These are phyloP conservation scores for Orchesella flavescens DNA, from an alignment of 2,888 invertebrate genomes.

Conservation along the genomic window DNA sequence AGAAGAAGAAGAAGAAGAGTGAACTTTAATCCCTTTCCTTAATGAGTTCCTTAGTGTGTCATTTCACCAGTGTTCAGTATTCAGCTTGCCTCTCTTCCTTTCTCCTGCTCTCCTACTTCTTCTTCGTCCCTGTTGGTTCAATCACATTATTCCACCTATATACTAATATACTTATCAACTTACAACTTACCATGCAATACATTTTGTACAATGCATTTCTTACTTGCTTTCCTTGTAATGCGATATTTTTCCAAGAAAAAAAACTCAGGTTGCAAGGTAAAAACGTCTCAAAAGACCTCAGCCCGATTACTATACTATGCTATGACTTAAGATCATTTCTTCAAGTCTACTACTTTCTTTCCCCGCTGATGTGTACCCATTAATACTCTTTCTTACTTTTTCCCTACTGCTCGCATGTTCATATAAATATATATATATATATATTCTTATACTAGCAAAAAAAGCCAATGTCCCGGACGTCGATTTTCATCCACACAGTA, in stretches of 20 bases:
- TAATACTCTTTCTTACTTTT: too few relatives aligned
- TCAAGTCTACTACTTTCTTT: not conserved
- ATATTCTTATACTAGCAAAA: not conserved
- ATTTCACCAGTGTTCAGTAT: slow-evolving; percentile 51
- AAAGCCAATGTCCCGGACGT: slow-evolving; percentile 55
- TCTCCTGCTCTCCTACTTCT: too few relatives aligned
- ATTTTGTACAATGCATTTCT: not conserved
- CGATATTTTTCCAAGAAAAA: not conserved
- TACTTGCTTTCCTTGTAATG: not conserved
- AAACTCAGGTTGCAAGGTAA: not conserved
- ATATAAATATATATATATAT: too few relatives aligned
- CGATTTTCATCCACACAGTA: slow-evolving; percentile 44
- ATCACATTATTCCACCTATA: slow-evolving; percentile 46
- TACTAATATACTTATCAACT: too few relatives aligned
- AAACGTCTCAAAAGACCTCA: not conserved
- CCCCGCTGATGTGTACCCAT: not conserved
- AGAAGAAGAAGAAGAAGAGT: slow-evolving; percentile 19
- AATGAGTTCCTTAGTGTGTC: slow-evolving; percentile 69
- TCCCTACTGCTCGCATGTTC: too few relatives aligned
- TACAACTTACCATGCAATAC: not conserved
- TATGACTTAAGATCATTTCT: too few relatives aligned
- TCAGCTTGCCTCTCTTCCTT: slow-evolving; percentile 3
- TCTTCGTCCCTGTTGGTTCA: slow-evolving; percentile 20
- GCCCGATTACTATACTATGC: too few relatives aligned
- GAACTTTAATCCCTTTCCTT: slow-evolving; percentile 68